Conservation (phyloP, 1,140 invertebrate species). For the Drosophila kohkoa region DNA sequence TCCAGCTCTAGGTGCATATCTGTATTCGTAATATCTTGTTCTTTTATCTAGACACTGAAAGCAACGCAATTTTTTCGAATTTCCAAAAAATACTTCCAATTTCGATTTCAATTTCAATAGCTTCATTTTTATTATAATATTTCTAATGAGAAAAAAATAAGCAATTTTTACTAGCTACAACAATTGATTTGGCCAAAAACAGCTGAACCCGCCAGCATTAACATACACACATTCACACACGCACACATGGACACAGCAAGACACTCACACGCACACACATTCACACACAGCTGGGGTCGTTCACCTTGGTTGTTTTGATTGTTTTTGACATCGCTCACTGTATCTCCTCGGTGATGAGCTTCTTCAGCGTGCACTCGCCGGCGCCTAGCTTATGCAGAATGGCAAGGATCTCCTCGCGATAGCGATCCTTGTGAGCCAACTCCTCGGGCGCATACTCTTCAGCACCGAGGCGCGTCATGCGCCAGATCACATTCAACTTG, state of each 20-base stretch:
- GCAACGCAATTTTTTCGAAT: no score
- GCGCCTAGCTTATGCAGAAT: slow-evolving; percentile 83
- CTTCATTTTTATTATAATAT: slow-evolving; percentile 59
- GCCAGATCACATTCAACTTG: slow-evolving; percentile 82
- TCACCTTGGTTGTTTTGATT: not conserved
- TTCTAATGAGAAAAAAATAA: slow-evolving; percentile 48
- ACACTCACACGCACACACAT: not conserved
- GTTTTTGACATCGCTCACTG: slow-evolving; percentile 38
- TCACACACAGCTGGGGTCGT: slow-evolving; percentile 23
- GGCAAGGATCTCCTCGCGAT: slow-evolving; percentile 84
- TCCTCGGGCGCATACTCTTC: slow-evolving; percentile 71
- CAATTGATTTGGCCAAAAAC: slow-evolving; percentile 7
- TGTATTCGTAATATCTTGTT: no score
- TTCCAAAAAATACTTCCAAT: no score
- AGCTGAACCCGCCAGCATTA: slow-evolving; percentile 10
- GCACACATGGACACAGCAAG: not conserved
- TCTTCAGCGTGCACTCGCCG: slow-evolving; percentile 85
- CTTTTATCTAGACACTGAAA: no score
- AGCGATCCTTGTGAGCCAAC: slow-evolving; percentile 77
- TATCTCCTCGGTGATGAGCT: slow-evolving; percentile 80
- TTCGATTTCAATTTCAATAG: not conserved
- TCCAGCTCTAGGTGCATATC: no score
- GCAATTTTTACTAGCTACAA: slow-evolving; percentile 34
- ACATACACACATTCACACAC: not conserved
- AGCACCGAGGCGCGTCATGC: slow-evolving; percentile 67